Percentiles rank a stretch among this genome's conserved stretches.
Conservation (phyloP, 1,140 invertebrate species). For the Rhyacophila brunnea region DNA sequence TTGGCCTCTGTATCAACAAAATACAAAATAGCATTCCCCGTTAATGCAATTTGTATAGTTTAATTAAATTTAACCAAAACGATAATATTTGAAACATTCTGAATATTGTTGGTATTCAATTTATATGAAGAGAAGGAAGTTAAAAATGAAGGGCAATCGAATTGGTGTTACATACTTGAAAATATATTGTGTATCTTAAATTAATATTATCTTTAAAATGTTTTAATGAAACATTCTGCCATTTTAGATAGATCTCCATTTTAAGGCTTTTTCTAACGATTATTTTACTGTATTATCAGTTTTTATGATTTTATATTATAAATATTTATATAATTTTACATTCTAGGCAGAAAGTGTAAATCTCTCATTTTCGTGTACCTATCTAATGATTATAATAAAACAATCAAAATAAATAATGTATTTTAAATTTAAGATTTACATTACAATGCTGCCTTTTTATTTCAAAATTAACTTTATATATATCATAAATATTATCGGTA, state of each 20-base stretch:
- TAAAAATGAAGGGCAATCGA: slow-evolving; percentile 6
- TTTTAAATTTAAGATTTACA: not conserved
- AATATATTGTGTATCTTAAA: not conserved
- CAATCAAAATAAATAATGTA: not conserved
- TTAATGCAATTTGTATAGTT: no score
- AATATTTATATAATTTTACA: slow-evolving; percentile 1
- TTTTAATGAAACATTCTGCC: slow-evolving; percentile 27
- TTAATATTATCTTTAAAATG: slow-evolving; percentile 18
- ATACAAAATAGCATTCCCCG: no score
- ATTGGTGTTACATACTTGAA: slow-evolving; percentile 12
- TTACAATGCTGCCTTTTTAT: not conserved
- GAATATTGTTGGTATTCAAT: no score
- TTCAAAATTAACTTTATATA: not conserved
- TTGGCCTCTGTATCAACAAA: no score
- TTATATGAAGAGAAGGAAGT: no score
- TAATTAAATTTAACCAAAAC: no score
- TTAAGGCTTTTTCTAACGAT: slow-evolving; percentile 17
- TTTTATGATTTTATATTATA: slow-evolving; percentile 6
- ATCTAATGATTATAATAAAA: not conserved
- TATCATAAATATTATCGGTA: no score
- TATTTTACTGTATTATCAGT: slow-evolving; percentile 10
- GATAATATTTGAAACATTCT: no score
- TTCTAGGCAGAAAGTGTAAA: no score
- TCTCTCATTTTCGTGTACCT: no score
- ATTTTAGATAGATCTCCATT: slow-evolving; percentile 36